These are phyloP conservation scores for Potamarius usumacintae DNA, from an alignment of 2,113 vertebrate species.

Conservation along the genomic window DNA sequence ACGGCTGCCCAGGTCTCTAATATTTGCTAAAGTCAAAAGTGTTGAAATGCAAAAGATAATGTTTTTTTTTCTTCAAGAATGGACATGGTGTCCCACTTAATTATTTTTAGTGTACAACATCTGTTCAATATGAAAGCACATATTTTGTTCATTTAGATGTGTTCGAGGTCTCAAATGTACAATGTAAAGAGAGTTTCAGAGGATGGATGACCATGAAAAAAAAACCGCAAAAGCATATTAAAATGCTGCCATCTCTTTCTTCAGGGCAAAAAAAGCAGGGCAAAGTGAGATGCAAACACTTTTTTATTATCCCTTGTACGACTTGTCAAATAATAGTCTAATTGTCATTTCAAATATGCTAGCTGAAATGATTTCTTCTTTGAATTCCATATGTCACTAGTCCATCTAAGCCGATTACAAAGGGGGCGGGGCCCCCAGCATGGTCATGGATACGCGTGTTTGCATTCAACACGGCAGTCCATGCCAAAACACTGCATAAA, in stretches of 20 bases:
- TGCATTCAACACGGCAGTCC: conserved; percentile 24
- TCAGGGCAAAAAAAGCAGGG: neutral
- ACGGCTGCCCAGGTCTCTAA: conserved; percentile 69
- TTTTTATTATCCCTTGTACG: conserved; percentile 3
- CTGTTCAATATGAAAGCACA: neutral
- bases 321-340: neutral
- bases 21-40: conserved; percentile 72
- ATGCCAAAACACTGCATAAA: conserved; percentile 39
- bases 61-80: conserved; percentile 56
- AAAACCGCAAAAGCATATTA: neutral
- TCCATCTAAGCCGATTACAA: conserved; percentile 31
- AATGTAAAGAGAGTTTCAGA: neutral
- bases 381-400: conserved; percentile 37
- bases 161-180: neutral
- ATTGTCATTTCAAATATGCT: neutral
- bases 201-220: neutral
- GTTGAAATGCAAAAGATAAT: conserved; percentile 65
- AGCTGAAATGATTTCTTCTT: conserved; percentile 20
- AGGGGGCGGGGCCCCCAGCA: conserved; percentile 1
- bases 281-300: neutral
- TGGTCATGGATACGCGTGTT: conserved; percentile 37
- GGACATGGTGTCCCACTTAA: neutral
- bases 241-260: neutral
- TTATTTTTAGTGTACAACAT: neutral
- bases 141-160: conserved; percentile 10